Base-by-base conservation (phyloP, 2,888 invertebrate genomes). In the Megaustenia siamemsis region DNA sequence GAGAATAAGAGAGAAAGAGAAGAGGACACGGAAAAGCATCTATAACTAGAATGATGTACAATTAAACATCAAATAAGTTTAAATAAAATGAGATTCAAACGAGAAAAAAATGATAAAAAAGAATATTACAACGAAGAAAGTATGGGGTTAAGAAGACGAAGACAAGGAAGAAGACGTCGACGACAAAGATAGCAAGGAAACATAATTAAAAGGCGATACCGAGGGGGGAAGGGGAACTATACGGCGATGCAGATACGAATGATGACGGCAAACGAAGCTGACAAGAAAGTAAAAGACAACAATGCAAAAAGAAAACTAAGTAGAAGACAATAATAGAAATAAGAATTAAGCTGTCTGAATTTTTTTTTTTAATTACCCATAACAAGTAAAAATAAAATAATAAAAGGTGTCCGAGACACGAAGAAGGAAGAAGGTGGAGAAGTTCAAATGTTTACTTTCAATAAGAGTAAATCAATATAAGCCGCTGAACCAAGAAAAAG, bases 1-100 rank as follows among this genome's bases (percentile, higher is more conserved):
- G 71, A 71, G 71, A 71, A 38, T 32, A 38, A 71, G 71, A 71
- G 71, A 71, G 77, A 77, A 38, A 60, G 35, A 77, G 77, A 77
- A 15, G 35, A 38, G 35, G 56, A 56, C 35, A 49, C 12, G 18
- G 49, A 49, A 18, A 49, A 18, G 18, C 12, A 49, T 10, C 8
- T 10, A 49, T 10, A 49, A 49, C 8, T 10, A 18, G 12, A n/a
- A n/a, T n/a, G n/a, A n/a, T n/a, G n/a, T n/a, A n/a, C n/a, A n/a
- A n/a, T n/a, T n/a, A n/a, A n/a, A n/a, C n/a, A n/a, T n/a, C n/a
- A n/a, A n/a, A n/a, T n/a, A n/a, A n/a, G n/a, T n/a, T n/a, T n/a
- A n/a, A n/a, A n/a, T n/a, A n/a, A n/a, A n/a, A n/a, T n/a, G n/a
- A n/a, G n/a, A n/a, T n/a, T n/a, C n/a, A n/a, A n/a, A n/a, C n/a